These are phyloP conservation scores for Chloroceryle aenea DNA, from an alignment of 2,113 vertebrate species.

Conservation along the genomic window DNA sequence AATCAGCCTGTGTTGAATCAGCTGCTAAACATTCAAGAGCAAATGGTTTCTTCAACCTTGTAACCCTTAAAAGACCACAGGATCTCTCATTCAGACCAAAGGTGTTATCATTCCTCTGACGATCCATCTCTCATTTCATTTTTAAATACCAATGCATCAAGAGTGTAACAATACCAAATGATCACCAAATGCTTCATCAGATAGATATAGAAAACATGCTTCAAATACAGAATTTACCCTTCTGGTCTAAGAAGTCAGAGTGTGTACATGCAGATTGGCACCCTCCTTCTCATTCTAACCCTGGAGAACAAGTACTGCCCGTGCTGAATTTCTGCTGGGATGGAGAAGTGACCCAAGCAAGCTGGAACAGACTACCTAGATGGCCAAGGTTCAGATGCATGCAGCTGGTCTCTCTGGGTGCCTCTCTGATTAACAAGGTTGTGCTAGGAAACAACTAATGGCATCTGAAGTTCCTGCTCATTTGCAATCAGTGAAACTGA, in stretches of 20 bases:
- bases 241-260: background rate
- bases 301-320: background rate
- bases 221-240: background rate
- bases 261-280: no score
- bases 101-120: background rate
- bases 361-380: background rate
- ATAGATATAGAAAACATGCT: background rate
- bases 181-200: background rate
- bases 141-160: background rate
- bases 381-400: background rate
- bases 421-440: constrained; percentile 42
- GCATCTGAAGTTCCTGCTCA: background rate
- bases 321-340: background rate
- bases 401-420: constrained; percentile 28
- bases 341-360: background rate
- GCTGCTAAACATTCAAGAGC: constrained; percentile 27
- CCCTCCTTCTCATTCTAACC: background rate
- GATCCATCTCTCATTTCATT: background rate
- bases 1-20: constrained; percentile 58
- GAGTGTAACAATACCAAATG: background rate
- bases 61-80: background rate
- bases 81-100: constrained; percentile 9
- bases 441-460: constrained; percentile 13
- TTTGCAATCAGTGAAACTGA: constrained; percentile 41
- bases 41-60: constrained; percentile 23